Percentiles rank a stretch among this genome's conserved stretches.
Evolutionary conservation across 1,140 invertebrate species (phyloP).

Genomic region (Hydropsyche tenuis): DNA sequence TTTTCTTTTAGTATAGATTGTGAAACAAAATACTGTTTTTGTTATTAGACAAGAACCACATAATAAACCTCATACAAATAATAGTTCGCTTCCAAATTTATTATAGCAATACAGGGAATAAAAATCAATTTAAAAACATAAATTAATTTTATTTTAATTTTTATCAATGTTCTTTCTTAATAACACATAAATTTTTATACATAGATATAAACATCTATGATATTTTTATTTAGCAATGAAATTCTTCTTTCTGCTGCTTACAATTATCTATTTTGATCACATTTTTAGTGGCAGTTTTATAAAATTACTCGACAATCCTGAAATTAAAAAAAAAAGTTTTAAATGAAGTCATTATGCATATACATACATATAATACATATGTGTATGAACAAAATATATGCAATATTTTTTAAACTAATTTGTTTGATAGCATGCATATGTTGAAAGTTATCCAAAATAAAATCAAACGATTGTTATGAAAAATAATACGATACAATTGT

Average conservation of each 20-base stretch:
- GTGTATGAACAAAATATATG: too few relatives aligned
- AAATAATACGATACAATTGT: neutral
- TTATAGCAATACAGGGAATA: too few relatives aligned
- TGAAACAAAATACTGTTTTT: too few relatives aligned
- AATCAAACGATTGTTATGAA: too few relatives aligned
- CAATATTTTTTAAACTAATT: too few relatives aligned
- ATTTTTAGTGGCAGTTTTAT: slow-evolving; percentile 5
- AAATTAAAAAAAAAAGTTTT: slow-evolving; percentile 33
- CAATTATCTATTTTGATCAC: slow-evolving; percentile 26
- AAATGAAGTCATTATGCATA: neutral
- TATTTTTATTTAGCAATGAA: neutral
- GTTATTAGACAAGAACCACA: too few relatives aligned
- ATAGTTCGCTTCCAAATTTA: too few relatives aligned
- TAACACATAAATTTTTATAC: neutral
- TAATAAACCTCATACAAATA: too few relatives aligned
- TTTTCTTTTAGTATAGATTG: too few relatives aligned
- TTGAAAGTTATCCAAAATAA: too few relatives aligned
- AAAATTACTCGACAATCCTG: slow-evolving; percentile 40
- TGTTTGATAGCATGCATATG: too few relatives aligned
- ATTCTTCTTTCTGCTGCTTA: too few relatives aligned
- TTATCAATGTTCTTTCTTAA: neutral
- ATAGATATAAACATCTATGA: neutral
- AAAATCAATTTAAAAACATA: neutral
- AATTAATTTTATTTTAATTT: neutral
- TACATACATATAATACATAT: neutral